A percentile compares a stretch with the other conserved stretches of the same genome.
These are phyloP conservation scores for Shinisaurus crocodilurus DNA, from an alignment of 2,113 vertebrate genomes.

Conservation along the genomic window DNA sequence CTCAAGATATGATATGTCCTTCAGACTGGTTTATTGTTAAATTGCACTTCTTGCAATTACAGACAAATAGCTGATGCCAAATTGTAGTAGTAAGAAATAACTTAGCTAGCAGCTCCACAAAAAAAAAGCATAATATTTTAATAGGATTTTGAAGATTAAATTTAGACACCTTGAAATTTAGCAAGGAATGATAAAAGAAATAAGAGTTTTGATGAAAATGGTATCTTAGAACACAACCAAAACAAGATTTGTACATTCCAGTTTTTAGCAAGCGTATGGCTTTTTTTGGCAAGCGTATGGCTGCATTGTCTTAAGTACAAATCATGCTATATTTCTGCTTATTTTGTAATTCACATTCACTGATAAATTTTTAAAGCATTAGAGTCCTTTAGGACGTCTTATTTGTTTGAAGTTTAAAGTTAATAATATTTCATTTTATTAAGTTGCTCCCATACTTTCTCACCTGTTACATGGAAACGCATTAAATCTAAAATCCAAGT, in stretches of 20 bases:
- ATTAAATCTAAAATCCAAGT: conserved; percentile 73
- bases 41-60: conserved; percentile 83
- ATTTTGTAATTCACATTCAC: conserved; percentile 74
- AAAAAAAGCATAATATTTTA: conserved; percentile 57
- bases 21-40: conserved; percentile 86
- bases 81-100: conserved; percentile 75
- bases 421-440: conserved; percentile 70
- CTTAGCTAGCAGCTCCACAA: conserved; percentile 67
- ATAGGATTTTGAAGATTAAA: conserved; percentile 64
- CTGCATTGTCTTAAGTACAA: conserved; percentile 69
- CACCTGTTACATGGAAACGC: conserved; percentile 72
- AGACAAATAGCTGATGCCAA: conserved; percentile 82
- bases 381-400: conserved; percentile 73
- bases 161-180: conserved; percentile 47
- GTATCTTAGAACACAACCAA: conserved; percentile 76
- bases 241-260: conserved; percentile 72
- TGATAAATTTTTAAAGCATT: conserved; percentile 75
- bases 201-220: conserved; percentile 55
- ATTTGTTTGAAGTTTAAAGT: conserved; percentile 72
- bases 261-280: conserved; percentile 56
- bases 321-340: conserved; percentile 74
- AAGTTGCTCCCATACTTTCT: conserved; percentile 71
- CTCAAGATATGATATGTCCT: conserved; percentile 82
- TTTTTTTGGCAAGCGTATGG: conserved; percentile 61
- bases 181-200: conserved; percentile 49